Evolutionary conservation across 2,113 vertebrate genomes (phyloP).

Genomic region (Oreochromis aureus): DNA sequence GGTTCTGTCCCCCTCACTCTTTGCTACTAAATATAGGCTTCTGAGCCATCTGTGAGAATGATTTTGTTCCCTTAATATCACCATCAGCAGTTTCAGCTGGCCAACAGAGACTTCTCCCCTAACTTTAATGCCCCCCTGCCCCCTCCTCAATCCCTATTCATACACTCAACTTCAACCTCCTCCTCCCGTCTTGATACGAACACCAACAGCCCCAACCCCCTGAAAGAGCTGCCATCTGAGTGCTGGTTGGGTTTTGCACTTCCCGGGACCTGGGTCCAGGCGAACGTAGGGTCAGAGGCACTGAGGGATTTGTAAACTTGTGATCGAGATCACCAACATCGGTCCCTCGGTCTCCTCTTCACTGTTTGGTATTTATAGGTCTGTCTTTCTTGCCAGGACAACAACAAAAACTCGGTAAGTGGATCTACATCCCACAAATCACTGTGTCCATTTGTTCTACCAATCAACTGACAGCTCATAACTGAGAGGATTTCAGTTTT

Average conservation of each 20-base stretch:
- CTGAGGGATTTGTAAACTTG: constrained; percentile 67
- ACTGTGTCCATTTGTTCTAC: constrained; percentile 20
- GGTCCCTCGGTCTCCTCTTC: constrained; percentile 25
- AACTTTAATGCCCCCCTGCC: constrained; percentile 5
- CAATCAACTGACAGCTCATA: neutral
- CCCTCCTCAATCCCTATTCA: constrained; percentile 37
- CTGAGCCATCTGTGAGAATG: constrained; percentile 84
- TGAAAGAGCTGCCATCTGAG: constrained; percentile 61
- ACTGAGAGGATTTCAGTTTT: neutral
- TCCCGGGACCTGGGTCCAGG: constrained; percentile 62
- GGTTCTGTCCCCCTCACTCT: constrained; percentile 41
- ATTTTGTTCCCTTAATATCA: constrained; percentile 84
- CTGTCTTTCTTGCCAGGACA: constrained; percentile 50
- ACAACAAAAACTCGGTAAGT: constrained; percentile 69
- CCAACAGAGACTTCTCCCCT: constrained; percentile 63
- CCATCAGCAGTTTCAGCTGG: constrained; percentile 83
- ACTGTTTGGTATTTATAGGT: constrained; percentile 58
- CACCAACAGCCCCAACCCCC: constrained; percentile 38
- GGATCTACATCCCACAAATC: constrained; percentile 9
- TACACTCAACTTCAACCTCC: constrained; percentile 50
- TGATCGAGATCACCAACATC: constrained; percentile 42
- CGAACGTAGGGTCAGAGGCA: constrained; percentile 62
- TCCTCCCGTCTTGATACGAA: constrained; percentile 42
- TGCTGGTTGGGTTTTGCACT: constrained; percentile 64
- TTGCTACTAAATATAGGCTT: constrained; percentile 82